Conservation (phyloP, 2,797 vertebrate genomes). For the Agapornis canus region DNA sequence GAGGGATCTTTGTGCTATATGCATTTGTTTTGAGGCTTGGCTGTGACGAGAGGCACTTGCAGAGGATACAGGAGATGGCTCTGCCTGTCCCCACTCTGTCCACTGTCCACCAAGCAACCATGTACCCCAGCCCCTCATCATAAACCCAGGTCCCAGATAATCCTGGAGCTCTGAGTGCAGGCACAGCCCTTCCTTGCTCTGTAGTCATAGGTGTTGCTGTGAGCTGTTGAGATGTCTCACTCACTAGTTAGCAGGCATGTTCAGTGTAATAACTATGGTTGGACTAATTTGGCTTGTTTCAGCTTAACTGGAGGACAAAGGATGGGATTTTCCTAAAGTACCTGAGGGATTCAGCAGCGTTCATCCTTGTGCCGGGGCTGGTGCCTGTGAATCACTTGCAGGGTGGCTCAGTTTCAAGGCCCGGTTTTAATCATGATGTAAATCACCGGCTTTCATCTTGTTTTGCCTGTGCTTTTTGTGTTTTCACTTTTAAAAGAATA, state of each 20-base stretch:
- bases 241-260: not conserved
- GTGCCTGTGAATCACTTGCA: not conserved
- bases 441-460: slow-evolving; percentile 20
- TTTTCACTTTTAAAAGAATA: slow-evolving; percentile 26
- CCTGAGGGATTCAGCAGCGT: not conserved
- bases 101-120: not conserved
- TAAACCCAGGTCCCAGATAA: not conserved
- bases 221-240: not conserved
- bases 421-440: not conserved
- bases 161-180: not conserved
- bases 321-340: slow-evolving; percentile 29
- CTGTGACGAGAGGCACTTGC: not conserved
- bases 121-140: not conserved
- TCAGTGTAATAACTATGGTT: not conserved
- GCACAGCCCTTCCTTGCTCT: not conserved
- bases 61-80: not conserved
- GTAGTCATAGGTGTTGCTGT: fast-evolving
- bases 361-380: not conserved
- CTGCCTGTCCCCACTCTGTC: not conserved
- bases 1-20: not conserved
- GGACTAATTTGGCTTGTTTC: not conserved
- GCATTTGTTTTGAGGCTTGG: not conserved
- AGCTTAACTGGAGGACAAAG: not conserved
- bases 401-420: not conserved
- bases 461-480: slow-evolving; percentile 19